Conservation (phyloP, 1,140 invertebrate species). For the Apis cerana region DNA sequence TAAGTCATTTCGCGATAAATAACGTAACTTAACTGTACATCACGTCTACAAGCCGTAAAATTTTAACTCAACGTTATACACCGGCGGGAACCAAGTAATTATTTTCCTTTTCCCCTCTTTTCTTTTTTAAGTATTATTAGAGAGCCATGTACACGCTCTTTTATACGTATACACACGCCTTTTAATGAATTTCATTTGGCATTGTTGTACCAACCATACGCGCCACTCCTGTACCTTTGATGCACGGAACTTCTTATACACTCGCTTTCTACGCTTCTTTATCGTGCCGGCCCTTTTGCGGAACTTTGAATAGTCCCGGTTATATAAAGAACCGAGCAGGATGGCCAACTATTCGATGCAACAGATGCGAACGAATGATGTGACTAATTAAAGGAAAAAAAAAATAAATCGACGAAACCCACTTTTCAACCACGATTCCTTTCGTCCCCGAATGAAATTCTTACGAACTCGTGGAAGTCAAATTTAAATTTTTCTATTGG, state of each 20-base stretch:
- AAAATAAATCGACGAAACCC: neutral
- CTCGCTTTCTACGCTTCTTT: constrained; percentile 11
- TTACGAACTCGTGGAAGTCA: too few relatives aligned
- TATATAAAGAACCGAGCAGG: constrained; percentile 2
- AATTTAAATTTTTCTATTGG: too few relatives aligned
- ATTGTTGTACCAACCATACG: neutral
- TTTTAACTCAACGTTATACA: neutral
- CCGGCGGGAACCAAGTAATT: neutral
- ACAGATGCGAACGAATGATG: neutral
- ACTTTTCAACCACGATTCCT: neutral
- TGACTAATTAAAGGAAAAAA: neutral
- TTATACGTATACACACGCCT: neutral
- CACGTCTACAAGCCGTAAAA: neutral
- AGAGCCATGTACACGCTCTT: neutral
- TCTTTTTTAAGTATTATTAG: constrained; percentile 4
- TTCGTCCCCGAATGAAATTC: too few relatives aligned
- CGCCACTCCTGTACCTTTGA: neutral
- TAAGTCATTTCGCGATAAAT: neutral
- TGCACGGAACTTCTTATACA: neutral
- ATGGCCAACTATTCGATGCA: neutral
- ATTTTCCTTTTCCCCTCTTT: neutral
- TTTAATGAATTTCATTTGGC: constrained; percentile 26
- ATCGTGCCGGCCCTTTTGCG: neutral
- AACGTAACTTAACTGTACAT: neutral
- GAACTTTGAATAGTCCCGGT: constrained; percentile 5